phyloP scores from a whole-genome alignment of 2,797 vertebrate genomes.

The Phrynocephalus guinanensis region DNA sequence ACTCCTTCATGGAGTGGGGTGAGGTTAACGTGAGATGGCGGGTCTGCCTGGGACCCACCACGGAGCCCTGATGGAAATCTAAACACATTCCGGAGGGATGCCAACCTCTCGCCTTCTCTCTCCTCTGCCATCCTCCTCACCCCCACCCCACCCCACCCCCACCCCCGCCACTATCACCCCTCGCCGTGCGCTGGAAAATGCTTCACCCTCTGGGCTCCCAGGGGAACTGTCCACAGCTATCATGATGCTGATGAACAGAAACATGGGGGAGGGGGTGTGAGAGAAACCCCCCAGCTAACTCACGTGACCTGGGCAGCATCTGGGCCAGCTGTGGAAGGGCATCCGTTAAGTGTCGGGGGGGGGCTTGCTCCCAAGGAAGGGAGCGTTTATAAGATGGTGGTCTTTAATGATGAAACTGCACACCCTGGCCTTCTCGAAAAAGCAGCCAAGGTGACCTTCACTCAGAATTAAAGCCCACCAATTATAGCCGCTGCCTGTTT shows the following conservation, averaged over 20 bases:
- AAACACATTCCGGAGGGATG: not conserved
- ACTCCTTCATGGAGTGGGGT: not conserved
- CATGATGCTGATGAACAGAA: not conserved
- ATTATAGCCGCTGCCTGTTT: not conserved
- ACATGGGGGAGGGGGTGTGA: not conserved
- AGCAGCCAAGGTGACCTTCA: not conserved
- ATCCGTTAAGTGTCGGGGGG: not conserved
- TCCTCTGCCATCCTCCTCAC: not conserved
- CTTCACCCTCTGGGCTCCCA: too few species aligned
- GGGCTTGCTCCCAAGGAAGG: not conserved
- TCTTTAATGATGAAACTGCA: not conserved
- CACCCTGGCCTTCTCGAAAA: not conserved
- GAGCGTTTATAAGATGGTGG: not conserved
- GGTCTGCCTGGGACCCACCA: not conserved
- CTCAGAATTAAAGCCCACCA: not conserved
- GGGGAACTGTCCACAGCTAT: not conserved
- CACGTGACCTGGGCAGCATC: conserved; percentile 13
- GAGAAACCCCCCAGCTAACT: conserved; percentile 9
- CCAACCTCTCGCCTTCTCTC: not conserved
- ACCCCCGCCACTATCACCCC: too few species aligned
- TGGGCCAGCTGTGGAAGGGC: not conserved
- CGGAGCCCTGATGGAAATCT: not conserved
- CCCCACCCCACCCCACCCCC: not conserved
- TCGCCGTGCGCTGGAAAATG: not conserved
- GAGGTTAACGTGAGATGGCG: conserved; percentile 7